A percentile compares a stretch with the other conserved stretches of the same genome.
Evolutionary conservation across 37 sponge, comb jelly and placozoan genomes (phyloP).

Genomic region (Diacarnus erythraeanus): DNA sequence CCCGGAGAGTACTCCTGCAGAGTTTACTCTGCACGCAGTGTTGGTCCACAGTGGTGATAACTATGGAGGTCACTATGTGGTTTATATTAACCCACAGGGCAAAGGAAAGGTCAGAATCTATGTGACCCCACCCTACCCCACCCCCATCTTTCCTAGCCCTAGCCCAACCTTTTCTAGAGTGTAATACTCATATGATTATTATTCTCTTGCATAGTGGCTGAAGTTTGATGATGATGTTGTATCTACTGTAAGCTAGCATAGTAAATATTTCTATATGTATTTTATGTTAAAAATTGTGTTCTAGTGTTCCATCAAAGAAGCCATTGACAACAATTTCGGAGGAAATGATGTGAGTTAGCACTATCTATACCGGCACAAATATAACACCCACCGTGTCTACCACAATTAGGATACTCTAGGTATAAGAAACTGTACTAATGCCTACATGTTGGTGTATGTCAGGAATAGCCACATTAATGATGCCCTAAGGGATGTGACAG

Average conservation of each 20-base stretch:
- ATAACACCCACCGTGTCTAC: background rate
- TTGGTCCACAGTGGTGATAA: constrained; percentile 98
- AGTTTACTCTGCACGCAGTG: constrained; percentile 89
- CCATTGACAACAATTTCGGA: constrained; percentile 96
- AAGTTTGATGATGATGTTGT: constrained; percentile 99
- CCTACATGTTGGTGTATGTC: constrained; percentile 98
- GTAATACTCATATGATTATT: background rate
- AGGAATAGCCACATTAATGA: constrained; percentile 72
- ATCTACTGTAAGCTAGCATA: constrained; percentile 62
- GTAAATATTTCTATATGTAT: background rate
- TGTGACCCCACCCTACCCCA: no score
- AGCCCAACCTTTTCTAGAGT: no score
- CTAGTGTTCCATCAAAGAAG: constrained; percentile 85
- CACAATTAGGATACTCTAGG: constrained; percentile 40
- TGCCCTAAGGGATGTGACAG: constrained; percentile 71
- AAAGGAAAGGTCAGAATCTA: constrained; percentile 85
- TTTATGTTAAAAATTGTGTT: no score
- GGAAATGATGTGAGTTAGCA: constrained; percentile 69
- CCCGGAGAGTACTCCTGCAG: constrained; percentile 58
- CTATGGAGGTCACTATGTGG: constrained; percentile 98
- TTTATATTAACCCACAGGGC: constrained; percentile 86
- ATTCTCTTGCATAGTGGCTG: constrained; percentile 81
- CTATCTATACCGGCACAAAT: background rate
- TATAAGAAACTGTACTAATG: constrained; percentile 92
- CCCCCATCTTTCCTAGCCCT: no score